Conservation (phyloP, 2,797 vertebrate genomes). For the Chiroxiphia lanceolata region DNA sequence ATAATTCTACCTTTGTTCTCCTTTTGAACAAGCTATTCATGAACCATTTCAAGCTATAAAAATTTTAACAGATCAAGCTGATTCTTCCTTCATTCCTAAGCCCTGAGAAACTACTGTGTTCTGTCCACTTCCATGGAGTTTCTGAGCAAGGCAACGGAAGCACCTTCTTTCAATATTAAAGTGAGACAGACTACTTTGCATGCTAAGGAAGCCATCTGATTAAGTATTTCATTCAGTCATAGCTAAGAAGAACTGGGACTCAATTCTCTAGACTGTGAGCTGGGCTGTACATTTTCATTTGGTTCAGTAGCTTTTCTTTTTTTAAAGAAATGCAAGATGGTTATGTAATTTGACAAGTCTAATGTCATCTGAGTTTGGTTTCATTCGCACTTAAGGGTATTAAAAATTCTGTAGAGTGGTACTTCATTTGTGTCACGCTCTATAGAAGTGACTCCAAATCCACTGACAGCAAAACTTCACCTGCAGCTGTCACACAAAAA, state of each 20-base stretch:
- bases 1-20: neutral
- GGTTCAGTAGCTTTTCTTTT: neutral
- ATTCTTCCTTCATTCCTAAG: neutral
- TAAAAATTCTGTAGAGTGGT: neutral
- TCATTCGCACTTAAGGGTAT: neutral
- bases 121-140: neutral
- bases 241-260: neutral
- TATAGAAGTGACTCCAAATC: neutral
- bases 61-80: neutral
- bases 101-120: neutral
- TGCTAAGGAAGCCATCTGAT: neutral
- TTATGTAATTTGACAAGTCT: neutral
- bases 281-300: neutral
- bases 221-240: neutral
- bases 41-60: neutral
- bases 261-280: neutral
- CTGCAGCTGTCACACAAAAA: neutral
- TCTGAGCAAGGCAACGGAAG: neutral
- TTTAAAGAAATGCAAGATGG: neutral
- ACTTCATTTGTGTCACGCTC: neutral
- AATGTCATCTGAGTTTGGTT: neutral
- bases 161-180: neutral
- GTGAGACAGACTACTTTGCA: neutral
- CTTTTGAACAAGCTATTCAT: neutral
- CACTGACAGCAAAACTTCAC: neutral